Conservation (phyloP, 1,140 invertebrate genomes). For the Streblospio benedicti region DNA sequence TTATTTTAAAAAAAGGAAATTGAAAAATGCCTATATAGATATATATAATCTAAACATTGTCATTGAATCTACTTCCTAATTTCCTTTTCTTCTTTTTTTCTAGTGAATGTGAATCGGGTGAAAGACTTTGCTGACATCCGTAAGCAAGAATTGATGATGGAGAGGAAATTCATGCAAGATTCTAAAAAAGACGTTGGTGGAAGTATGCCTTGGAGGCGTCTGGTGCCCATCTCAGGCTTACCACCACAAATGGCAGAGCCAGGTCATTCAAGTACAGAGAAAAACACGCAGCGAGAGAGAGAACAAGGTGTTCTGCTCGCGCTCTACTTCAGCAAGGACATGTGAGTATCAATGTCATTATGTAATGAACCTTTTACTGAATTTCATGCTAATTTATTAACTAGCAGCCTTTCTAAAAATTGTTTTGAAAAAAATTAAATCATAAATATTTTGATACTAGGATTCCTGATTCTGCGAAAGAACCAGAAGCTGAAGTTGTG, state of each 20-base stretch:
- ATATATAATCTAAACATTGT: too few relatives aligned
- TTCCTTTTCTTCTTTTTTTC: constrained; percentile 29
- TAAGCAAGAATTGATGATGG: background rate
- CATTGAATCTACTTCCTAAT: too few relatives aligned
- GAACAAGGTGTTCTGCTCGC: constrained; percentile 75
- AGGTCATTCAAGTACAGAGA: constrained; percentile 75
- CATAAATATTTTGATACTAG: constrained; percentile 23
- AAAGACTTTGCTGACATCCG: constrained; percentile 65
- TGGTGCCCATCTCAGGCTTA: constrained; percentile 60
- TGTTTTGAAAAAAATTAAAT: background rate
- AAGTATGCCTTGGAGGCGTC: constrained; percentile 53
- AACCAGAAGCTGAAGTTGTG: constrained; percentile 75
- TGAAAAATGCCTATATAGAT: constrained; percentile 9
- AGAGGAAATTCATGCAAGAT: too few relatives aligned
- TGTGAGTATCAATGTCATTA: constrained; percentile 50
- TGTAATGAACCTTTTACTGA: constrained; percentile 7
- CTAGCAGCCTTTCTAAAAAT: background rate
- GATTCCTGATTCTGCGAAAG: constrained; percentile 74
- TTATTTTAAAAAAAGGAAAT: background rate
- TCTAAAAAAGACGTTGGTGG: background rate
- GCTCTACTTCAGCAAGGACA: constrained; percentile 64
- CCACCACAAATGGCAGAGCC: constrained; percentile 56
- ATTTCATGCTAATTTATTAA: background rate
- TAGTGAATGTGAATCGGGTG: constrained; percentile 77
- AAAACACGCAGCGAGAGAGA: constrained; percentile 71